Percentiles rank a stretch among this genome's conserved stretches.
Conservation (phyloP, 2,888 invertebrate species). For the Ophion costatus region DNA sequence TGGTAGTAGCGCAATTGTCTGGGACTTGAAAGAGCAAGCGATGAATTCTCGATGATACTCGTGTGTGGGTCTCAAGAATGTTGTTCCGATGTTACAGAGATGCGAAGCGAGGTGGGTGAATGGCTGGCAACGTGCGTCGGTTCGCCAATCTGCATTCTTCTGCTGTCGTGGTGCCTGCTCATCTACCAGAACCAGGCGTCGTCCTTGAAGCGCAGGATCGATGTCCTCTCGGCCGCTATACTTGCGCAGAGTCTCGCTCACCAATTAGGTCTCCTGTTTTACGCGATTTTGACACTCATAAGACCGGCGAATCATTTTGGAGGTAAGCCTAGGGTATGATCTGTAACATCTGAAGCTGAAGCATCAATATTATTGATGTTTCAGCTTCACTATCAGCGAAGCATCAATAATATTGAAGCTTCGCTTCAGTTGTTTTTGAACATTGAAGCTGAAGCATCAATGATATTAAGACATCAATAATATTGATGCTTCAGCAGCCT, state of each 20-base stretch:
- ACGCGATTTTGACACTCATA: conserved; percentile 82
- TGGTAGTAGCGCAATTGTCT: background rate
- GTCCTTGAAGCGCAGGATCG: conserved; percentile 83
- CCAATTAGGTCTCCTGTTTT: conserved; percentile 81
- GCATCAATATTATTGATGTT: too few species aligned
- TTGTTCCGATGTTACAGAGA: conserved; percentile 71
- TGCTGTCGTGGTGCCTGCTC: conserved; percentile 83
- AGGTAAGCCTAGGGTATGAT: conserved; percentile 70
- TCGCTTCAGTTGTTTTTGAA: too few species aligned
- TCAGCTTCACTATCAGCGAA: too few species aligned
- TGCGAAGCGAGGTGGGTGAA: conserved; percentile 83
- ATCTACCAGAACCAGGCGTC: conserved; percentile 84
- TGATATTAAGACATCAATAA: too few species aligned
- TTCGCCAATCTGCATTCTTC: conserved; percentile 83
- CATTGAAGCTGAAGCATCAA: too few species aligned
- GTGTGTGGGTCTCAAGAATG: conserved; percentile 26
- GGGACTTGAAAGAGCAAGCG: conserved; percentile 14
- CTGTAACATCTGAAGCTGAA: too few species aligned
- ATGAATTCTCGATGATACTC: conserved; percentile 17
- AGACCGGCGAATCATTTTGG: conserved; percentile 81
- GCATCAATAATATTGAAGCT: too few species aligned
- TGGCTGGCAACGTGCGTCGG: conserved; percentile 84
- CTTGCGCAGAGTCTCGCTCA: conserved; percentile 81
- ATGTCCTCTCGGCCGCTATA: conserved; percentile 84
- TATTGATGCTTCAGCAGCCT: background rate